Base-by-base conservation (phyloP, 2,888 invertebrate species). In the Coecobrya sp. region DNA sequence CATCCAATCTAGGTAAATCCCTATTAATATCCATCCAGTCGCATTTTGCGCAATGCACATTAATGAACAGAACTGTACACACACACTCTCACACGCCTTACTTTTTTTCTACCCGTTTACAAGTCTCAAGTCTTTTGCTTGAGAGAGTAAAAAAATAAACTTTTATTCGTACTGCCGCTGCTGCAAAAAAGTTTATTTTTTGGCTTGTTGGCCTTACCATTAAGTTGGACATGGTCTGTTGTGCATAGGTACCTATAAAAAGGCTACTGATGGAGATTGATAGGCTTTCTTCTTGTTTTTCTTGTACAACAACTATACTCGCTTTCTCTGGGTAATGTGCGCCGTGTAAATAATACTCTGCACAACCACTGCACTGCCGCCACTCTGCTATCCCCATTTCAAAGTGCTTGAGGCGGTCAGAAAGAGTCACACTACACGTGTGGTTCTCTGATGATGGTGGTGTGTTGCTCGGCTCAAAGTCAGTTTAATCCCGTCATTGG, bases 31-130 rank as follows among this genome's bases (percentile, higher is more conserved):
- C 81, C 81, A 81, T 81, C 81, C 81, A 22, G 55, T 55, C 81
- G 81, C 81, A 55, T 84, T 84, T 84, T 84, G 84, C 84, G 84
- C 84, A 84, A 68, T 89, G 89, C 89, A 89, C 89, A 89, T 82
- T 89, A 89, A 84, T 84, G 76, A 76, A 76, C 45, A 76, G 45
- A 76, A 76, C 16, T 76, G 76, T 76, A 45, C n/a, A 65, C 16
- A 65, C 65, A 30, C 27, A n/a, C 36, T 7, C 59, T 13, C 65
- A 30, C 27, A n/a, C 36, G 16, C 59, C 22, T 36, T 59, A 30
- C 36, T 30, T 27, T 76, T 22, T 55, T 36, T 2, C 59, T 25
- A 22, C 22, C n/a, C 25, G 22, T 22, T 22, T 62, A 36, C 36
- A 36, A 36, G n/a, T n/a, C 36, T 36, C 36, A 36, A 36, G 36